A percentile compares a stretch with the other conserved stretches of the same genome.
phyloP scores from a whole-genome alignment of 1,140 invertebrate species.

The Rhagoletis zephyria region DNA sequence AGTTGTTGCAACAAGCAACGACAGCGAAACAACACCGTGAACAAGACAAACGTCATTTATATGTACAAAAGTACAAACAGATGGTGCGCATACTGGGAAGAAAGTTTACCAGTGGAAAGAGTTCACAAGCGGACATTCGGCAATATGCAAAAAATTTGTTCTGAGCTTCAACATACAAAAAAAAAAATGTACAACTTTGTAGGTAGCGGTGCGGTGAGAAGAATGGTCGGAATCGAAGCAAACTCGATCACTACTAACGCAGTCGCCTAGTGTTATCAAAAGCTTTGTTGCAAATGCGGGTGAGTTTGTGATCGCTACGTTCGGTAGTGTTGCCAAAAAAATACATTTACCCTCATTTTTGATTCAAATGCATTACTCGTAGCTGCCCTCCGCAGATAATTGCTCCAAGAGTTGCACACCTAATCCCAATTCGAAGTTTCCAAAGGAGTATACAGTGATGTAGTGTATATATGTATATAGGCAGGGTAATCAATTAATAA shows the following conservation, averaged over 20 bases:
- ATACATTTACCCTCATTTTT: too few relatives aligned
- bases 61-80: background rate
- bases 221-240: background rate
- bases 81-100: slow-evolving; percentile 5
- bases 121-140: background rate
- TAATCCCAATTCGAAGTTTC: too few relatives aligned
- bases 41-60: background rate
- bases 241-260: background rate
- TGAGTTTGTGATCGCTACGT: background rate
- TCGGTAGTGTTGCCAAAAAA: background rate
- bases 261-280: background rate
- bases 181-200: background rate
- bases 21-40: slow-evolving; percentile 27
- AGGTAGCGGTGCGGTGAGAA: background rate
- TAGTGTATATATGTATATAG: too few relatives aligned
- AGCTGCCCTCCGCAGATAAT: too few relatives aligned
- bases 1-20: slow-evolving; percentile 48
- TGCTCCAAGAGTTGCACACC: too few relatives aligned
- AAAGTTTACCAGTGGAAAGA: background rate
- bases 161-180: slow-evolving; percentile 7
- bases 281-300: background rate
- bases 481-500: too few relatives aligned
- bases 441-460: too few relatives aligned
- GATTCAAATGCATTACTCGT: too few relatives aligned
- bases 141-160: slow-evolving; percentile 29